phyloP scores from a whole-genome alignment of 1,140 invertebrate species.

The Drosophila guanche region DNA sequence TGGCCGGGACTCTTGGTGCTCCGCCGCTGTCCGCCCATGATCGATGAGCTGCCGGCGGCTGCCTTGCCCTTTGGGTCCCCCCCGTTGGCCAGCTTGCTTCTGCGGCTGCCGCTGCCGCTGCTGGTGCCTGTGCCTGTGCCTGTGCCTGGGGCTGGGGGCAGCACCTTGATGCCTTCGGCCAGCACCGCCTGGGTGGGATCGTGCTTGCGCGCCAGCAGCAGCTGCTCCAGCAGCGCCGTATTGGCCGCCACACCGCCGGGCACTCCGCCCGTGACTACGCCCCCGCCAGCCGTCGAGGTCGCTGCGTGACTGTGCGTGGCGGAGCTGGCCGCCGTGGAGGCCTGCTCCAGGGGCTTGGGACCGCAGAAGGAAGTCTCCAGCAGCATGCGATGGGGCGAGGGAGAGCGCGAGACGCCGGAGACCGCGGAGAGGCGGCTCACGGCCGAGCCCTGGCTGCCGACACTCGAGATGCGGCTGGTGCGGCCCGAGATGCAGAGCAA shows the following conservation, averaged over 20 bases:
- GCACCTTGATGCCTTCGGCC: slow-evolving; percentile 84
- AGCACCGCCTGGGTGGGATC: slow-evolving; percentile 86
- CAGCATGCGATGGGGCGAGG: slow-evolving; percentile 94
- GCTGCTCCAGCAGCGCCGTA: slow-evolving; percentile 85
- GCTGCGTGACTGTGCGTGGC: slow-evolving; percentile 83
- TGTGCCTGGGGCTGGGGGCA: slow-evolving; percentile 37
- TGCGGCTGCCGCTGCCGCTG: slow-evolving; percentile 46
- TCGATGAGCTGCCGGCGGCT: background rate
- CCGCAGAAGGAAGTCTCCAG: slow-evolving; percentile 95
- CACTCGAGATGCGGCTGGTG: slow-evolving; percentile 91
- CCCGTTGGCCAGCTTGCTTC: slow-evolving; percentile 35
- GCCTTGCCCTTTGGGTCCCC: slow-evolving; percentile 31
- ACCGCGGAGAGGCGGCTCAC: slow-evolving; percentile 88
- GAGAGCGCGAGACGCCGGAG: slow-evolving; percentile 89
- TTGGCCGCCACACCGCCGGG: slow-evolving; percentile 38
- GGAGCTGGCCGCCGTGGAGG: slow-evolving; percentile 61
- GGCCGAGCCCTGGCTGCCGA: slow-evolving; percentile 88
- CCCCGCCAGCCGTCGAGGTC: slow-evolving; percentile 83
- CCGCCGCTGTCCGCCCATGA: slow-evolving; percentile 58
- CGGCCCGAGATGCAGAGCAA: slow-evolving; percentile 91
- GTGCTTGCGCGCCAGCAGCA: slow-evolving; percentile 86
- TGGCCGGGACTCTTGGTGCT: slow-evolving; percentile 78
- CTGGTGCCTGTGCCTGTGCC: slow-evolving; percentile 31
- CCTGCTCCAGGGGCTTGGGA: slow-evolving; percentile 87
- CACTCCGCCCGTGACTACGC: slow-evolving; percentile 51